phyloP scores from a whole-genome alignment of 2,888 invertebrate genomes.

The Dinocampus coccinellae region DNA sequence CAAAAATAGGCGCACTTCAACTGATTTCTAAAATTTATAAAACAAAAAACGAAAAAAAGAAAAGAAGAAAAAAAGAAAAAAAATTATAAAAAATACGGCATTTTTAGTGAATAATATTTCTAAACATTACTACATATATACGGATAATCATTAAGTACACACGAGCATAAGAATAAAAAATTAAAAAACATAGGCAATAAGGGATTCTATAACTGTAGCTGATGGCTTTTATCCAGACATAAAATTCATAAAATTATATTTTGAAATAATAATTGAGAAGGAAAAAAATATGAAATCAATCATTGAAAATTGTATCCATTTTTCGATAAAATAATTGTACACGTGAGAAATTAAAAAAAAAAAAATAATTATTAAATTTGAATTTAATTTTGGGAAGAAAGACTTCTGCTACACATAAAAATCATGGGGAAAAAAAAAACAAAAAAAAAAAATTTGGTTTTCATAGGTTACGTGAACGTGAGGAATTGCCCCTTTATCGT shows the following conservation, averaged over 20 bases:
- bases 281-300: too few relatives aligned
- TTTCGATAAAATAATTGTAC: background rate
- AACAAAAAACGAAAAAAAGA: too few relatives aligned
- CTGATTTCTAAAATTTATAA: background rate
- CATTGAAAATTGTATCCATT: too few relatives aligned
- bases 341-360: constrained; percentile 14
- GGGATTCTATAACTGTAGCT: constrained; percentile 48
- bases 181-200: constrained; percentile 45
- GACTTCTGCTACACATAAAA: constrained; percentile 56
- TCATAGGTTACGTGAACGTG: constrained; percentile 55
- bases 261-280: background rate
- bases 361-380: constrained; percentile 26
- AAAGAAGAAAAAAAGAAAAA: background rate
- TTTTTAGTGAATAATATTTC: constrained; percentile 66
- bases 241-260: constrained; percentile 50
- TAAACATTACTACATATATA: constrained; percentile 66
- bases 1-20: background rate
- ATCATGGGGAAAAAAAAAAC: too few relatives aligned
- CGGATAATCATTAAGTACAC: constrained; percentile 69
- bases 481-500: constrained; percentile 64
- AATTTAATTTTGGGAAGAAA: constrained; percentile 58
- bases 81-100: constrained; percentile 55
- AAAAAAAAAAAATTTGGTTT: constrained; percentile 41
- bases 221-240: constrained; percentile 62
- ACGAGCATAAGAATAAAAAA: constrained; percentile 61